Evolutionary conservation across 2,888 invertebrate species (phyloP).

Genomic region (Leucophora obtusa): DNA sequence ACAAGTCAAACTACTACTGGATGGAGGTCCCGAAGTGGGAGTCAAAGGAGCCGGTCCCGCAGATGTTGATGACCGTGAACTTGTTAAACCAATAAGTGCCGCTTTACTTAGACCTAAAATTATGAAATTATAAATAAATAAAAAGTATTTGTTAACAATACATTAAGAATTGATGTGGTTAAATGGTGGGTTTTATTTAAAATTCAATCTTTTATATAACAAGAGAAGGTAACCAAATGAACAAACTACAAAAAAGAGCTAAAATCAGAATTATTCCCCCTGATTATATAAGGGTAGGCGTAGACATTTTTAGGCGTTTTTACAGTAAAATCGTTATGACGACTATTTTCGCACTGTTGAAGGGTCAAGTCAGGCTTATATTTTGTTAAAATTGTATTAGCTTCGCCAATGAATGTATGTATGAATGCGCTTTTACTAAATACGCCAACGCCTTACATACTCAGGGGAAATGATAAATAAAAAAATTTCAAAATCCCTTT

Average conservation of each 20-base stretch:
- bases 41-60: conserved; percentile 81
- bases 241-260: background rate
- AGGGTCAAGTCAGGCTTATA: too few species aligned
- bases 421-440: too few species aligned
- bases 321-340: too few species aligned
- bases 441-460: too few species aligned
- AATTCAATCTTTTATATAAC: background rate
- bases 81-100: conserved; percentile 88
- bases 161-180: conserved; percentile 1
- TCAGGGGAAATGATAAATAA: too few species aligned
- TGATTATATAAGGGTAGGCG: too few species aligned
- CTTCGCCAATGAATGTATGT: too few species aligned
- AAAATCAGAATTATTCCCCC: too few species aligned
- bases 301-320: too few species aligned
- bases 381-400: too few species aligned
- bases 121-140: background rate
- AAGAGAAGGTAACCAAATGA: conserved; percentile 42
- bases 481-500: too few species aligned
- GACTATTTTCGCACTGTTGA: too few species aligned
- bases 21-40: conserved; percentile 85
- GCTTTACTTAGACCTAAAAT: conserved; percentile 87
- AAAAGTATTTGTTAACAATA: background rate
- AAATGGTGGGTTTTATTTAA: background rate
- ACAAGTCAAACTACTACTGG: conserved; percentile 84
- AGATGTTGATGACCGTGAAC: conserved; percentile 84